These are phyloP conservation scores for Urocyon cinereoargenteus DNA, from an alignment of 2,797 vertebrate species.

Conservation along the genomic window DNA sequence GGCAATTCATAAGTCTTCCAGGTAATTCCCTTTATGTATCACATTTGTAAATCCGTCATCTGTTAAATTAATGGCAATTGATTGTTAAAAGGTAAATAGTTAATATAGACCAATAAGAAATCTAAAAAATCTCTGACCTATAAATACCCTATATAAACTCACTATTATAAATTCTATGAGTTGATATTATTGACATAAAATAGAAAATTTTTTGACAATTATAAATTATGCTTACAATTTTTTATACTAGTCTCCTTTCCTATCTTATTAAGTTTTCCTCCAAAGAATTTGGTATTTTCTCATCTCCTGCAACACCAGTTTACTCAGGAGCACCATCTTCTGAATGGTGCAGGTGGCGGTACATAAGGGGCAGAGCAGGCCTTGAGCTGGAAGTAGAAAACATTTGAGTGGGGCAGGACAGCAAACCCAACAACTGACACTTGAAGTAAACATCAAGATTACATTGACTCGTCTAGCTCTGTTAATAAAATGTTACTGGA, in stretches of 20 bases:
- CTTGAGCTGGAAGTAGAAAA: background rate
- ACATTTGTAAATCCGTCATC: background rate
- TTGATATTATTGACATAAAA: background rate
- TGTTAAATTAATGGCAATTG: slow-evolving; percentile 25
- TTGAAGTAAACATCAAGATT: background rate
- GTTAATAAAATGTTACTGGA: background rate
- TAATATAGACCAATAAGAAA: background rate
- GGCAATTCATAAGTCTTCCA: background rate
- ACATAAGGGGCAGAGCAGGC: fast-evolving
- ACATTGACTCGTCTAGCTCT: background rate
- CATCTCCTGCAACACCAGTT: background rate
- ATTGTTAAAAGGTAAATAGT: background rate
- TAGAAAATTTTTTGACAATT: background rate
- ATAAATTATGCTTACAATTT: background rate
- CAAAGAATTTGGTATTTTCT: background rate
- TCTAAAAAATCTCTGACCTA: background rate
- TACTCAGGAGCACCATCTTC: background rate
- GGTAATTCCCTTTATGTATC: background rate
- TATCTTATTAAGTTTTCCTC: background rate
- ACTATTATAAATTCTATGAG: background rate
- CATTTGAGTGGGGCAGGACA: fast-evolving
- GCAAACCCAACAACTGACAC: background rate
- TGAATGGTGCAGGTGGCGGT: too few species aligned
- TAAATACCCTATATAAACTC: background rate
- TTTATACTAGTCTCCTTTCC: background rate